Base-by-base conservation (phyloP, 2,797 vertebrate genomes). In the Aldrovandia affinis region DNA sequence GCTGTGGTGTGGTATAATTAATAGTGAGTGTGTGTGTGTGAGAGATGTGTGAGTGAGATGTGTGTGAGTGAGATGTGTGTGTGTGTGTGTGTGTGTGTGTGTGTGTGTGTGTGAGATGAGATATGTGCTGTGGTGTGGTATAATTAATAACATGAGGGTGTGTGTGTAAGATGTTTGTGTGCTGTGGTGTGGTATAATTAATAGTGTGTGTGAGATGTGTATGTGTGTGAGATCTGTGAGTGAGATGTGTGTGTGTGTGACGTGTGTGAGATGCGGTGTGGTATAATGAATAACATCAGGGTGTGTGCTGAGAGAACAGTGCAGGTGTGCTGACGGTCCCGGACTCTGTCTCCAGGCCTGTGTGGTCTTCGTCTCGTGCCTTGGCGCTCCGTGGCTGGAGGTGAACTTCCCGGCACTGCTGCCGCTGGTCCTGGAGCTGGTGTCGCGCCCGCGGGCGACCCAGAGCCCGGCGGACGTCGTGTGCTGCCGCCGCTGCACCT, bases 301-400 rank as follows among this genome's bases (percentile, higher is more conserved):
- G n/a, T n/a, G n/a, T n/a, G n/a, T n/a, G n/a, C n/a, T n/a, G n/a
- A n/a, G n/a, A n/a, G n/a, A n/a, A n/a, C 12, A 5, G 7, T 4
- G 4, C 28, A 1, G n/a, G 65, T 68, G n/a, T 68, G 25, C 25
- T 42, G 2, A 42, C 20, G 5, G 12, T 44, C 2, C 20, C 22
- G 30, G 7, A 15, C 39, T 77, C 47, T n/a, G 2, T 14, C 61
- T 92, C 80, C 91, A 99, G 98, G 95, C 97, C 18, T 98, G 96
- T 22, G 97, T 98, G 90, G 96, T 97, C 68, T 96, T 99, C 86
- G 90, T 97, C 86, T 97, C 96, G 88, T 92, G 93, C 28, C 93
- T 99, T 86, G 97, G 98, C 78, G 91, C 95, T 68, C 86, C 90
- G 28, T 99, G 98, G 98, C 89, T 99, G 90, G 97, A 98, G 92